These are phyloP conservation scores for Drosophila aldrichi DNA, from an alignment of 2,888 invertebrate species.

Conservation along the genomic window DNA sequence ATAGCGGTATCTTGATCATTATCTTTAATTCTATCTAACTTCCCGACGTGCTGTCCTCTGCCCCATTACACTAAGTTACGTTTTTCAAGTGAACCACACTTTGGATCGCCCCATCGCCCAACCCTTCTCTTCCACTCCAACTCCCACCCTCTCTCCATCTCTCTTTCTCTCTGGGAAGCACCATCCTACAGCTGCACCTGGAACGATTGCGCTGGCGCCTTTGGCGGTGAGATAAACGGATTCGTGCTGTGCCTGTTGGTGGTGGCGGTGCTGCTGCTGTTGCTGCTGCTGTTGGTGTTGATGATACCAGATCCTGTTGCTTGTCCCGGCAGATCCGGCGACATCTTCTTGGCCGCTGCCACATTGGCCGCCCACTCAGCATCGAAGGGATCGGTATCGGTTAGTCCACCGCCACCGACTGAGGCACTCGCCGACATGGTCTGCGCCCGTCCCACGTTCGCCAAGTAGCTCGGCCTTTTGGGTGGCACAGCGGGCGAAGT, in stretches of 20 bases:
- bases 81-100: constrained; percentile 82
- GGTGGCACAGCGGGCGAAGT: constrained; percentile 86
- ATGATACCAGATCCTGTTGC: constrained; percentile 13
- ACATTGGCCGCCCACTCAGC: constrained; percentile 90
- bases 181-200: constrained; percentile 85
- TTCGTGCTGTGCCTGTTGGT: constrained; percentile 83
- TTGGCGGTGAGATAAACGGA: constrained; percentile 86
- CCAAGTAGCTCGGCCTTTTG: constrained; percentile 86
- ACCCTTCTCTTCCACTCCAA: neutral
- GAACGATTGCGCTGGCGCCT: constrained; percentile 85
- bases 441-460: constrained; percentile 87
- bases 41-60: constrained; percentile 40
- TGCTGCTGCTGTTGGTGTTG: constrained; percentile 8
- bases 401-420: constrained; percentile 86
- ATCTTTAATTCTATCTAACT: constrained; percentile 38
- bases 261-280: neutral
- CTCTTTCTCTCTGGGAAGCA: neutral
- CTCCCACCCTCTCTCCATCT: neutral
- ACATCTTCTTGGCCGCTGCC: constrained; percentile 85
- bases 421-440: constrained; percentile 87
- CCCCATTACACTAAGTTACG: constrained; percentile 68
- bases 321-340: constrained; percentile 84
- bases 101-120: constrained; percentile 55
- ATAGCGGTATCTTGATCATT: constrained; percentile 20
- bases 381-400: constrained; percentile 89